These are phyloP conservation scores for Seriola quinqueradiata DNA, from an alignment of 2,113 vertebrate species.

Conservation along the genomic window DNA sequence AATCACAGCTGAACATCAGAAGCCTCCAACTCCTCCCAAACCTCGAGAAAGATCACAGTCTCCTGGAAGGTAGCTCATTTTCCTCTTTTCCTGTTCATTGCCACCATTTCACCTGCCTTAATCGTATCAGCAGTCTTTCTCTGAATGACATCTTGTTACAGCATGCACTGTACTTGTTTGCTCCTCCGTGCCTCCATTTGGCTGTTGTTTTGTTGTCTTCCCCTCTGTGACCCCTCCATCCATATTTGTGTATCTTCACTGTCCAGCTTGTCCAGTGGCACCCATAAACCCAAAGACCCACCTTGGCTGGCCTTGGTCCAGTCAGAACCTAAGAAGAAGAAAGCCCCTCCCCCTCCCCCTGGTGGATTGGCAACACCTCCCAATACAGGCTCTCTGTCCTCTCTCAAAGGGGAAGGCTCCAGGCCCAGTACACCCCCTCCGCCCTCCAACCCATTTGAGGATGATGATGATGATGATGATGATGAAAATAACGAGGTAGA, in stretches of 20 bases:
- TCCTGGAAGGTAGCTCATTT: slow-evolving; percentile 77
- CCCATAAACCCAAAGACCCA: slow-evolving; percentile 90
- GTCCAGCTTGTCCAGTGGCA: slow-evolving; percentile 78
- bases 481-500: slow-evolving; percentile 60
- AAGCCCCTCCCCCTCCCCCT: slow-evolving; percentile 87
- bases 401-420: slow-evolving; percentile 76
- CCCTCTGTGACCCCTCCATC: slow-evolving; percentile 67
- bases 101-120: slow-evolving; percentile 13
- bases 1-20: slow-evolving; percentile 65
- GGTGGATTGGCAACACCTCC: slow-evolving; percentile 64
- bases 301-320: slow-evolving; percentile 96
- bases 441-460: slow-evolving; percentile 92
- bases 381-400: slow-evolving; percentile 73
- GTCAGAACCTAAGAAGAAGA: slow-evolving; percentile 92
- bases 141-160: slow-evolving; percentile 13
- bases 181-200: slow-evolving; percentile 39
- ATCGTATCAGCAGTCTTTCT: slow-evolving; percentile 22
- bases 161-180: slow-evolving; percentile 28
- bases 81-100: slow-evolving; percentile 6
- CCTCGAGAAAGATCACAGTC: slow-evolving; percentile 82
- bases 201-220: slow-evolving; percentile 51
- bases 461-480: slow-evolving; percentile 85
- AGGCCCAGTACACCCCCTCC: slow-evolving; percentile 78
- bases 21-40: slow-evolving; percentile 76
- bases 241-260: slow-evolving; percentile 68